phyloP scores from a whole-genome alignment of 2,113 vertebrate genomes.

The Leucopsar rothschildi region DNA sequence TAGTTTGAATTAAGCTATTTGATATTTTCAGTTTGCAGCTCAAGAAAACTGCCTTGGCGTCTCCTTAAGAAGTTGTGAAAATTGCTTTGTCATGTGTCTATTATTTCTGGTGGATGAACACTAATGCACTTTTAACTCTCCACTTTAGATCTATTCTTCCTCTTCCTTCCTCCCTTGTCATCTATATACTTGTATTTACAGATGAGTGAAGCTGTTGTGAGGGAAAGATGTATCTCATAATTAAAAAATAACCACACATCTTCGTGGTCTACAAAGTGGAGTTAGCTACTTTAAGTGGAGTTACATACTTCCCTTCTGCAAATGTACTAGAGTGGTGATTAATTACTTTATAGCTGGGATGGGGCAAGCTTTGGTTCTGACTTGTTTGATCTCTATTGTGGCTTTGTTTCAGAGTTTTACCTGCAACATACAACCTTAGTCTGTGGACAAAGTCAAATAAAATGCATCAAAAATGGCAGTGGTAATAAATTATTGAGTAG shows the following conservation, averaged over 20 bases:
- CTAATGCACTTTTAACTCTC: constrained; percentile 43
- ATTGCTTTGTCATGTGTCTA: constrained; percentile 66
- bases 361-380: background rate
- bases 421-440: background rate
- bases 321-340: background rate
- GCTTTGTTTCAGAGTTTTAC: background rate
- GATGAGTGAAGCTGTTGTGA: background rate
- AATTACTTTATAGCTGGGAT: background rate
- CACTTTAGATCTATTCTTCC: background rate
- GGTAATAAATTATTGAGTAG: background rate
- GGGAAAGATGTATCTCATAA: background rate
- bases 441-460: background rate
- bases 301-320: background rate
- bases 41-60: constrained; percentile 50
- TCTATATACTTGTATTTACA: background rate
- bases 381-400: background rate
- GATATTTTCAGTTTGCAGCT: constrained; percentile 46
- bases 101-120: constrained; percentile 48
- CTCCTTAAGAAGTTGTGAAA: constrained; percentile 67
- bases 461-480: background rate
- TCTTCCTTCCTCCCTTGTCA: background rate
- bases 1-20: constrained; percentile 55
- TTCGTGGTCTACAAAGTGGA: background rate
- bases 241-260: background rate
- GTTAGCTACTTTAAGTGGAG: background rate